Evolutionary conservation across 2,888 invertebrate species (phyloP).

Genomic region (Cenopis cana): DNA sequence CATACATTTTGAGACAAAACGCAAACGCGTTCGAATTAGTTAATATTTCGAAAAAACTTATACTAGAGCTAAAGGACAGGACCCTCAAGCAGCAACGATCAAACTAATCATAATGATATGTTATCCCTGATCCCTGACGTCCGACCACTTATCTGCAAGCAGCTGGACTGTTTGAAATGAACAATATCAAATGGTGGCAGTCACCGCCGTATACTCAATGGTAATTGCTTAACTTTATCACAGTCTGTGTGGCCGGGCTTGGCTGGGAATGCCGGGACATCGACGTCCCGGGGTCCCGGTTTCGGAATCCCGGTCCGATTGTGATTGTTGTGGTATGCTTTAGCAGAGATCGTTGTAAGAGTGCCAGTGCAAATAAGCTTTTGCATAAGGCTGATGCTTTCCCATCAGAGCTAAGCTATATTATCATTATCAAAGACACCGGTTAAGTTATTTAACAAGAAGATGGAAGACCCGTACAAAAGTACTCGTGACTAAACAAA

Average conservation of each 20-base stretch:
- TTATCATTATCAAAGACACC: too few species aligned
- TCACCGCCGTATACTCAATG: slow-evolving; percentile 29
- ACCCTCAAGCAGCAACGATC: slow-evolving; percentile 3
- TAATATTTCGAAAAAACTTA: too few species aligned
- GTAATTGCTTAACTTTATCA: slow-evolving; percentile 41
- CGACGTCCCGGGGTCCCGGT: slow-evolving; percentile 1
- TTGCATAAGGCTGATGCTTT: too few species aligned
- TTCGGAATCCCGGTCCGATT: neutral
- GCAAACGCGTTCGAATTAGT: too few species aligned
- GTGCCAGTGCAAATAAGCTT: neutral
- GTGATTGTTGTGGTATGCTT: neutral
- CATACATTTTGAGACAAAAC: too few species aligned
- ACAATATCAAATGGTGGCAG: slow-evolving; percentile 35
- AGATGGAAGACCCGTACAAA: too few species aligned
- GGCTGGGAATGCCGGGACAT: neutral
- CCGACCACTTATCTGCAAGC: slow-evolving; percentile 11
- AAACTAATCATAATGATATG: slow-evolving; percentile 17
- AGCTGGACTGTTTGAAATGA: slow-evolving; percentile 17
- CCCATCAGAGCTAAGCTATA: too few species aligned
- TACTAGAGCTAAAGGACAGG: too few species aligned
- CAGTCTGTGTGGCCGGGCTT: slow-evolving; percentile 30
- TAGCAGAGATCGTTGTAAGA: neutral
- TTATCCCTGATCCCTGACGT: neutral
- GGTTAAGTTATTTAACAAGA: too few species aligned
- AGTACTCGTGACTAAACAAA: too few species aligned